phyloP scores from a whole-genome alignment of 2,888 invertebrate genomes.

The Cheilosia scutellata region DNA sequence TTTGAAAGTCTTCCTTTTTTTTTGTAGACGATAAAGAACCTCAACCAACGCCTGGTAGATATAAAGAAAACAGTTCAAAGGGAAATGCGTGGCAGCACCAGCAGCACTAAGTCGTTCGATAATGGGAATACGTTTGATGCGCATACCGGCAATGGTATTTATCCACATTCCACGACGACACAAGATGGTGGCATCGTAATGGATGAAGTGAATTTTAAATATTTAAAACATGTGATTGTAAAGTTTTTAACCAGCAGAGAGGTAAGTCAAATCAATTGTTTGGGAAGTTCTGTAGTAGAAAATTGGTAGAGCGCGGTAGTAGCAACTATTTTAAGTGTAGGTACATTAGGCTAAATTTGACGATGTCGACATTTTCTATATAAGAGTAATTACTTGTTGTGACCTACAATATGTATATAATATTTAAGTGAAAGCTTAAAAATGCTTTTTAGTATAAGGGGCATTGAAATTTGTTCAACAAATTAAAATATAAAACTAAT shows the following conservation, averaged over 20 bases:
- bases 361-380: too few relatives aligned
- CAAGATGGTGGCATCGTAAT: slow-evolving; percentile 81
- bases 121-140: slow-evolving; percentile 57
- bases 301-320: neutral
- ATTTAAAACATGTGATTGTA: slow-evolving; percentile 96
- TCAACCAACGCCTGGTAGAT: slow-evolving; percentile 94
- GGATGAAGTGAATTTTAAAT: slow-evolving; percentile 92
- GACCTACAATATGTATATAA: too few relatives aligned
- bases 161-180: slow-evolving; percentile 73
- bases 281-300: neutral
- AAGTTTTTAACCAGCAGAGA: slow-evolving; percentile 96
- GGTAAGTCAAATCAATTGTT: slow-evolving; percentile 78
- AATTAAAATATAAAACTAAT: too few relatives aligned
- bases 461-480: too few relatives aligned
- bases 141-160: slow-evolving; percentile 68
- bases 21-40: slow-evolving; percentile 92
- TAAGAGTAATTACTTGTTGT: too few relatives aligned
- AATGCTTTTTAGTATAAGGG: too few relatives aligned
- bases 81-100: slow-evolving; percentile 86
- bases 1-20: slow-evolving; percentile 29
- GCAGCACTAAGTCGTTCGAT: slow-evolving; percentile 78
- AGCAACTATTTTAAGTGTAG: neutral
- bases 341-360: too few relatives aligned
- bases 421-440: too few relatives aligned
- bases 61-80: slow-evolving; percentile 96